Percentiles rank a stretch among this genome's conserved stretches.
phyloP scores from a whole-genome alignment of 2,113 vertebrate genomes.

The Cynopterus brachyotis region DNA sequence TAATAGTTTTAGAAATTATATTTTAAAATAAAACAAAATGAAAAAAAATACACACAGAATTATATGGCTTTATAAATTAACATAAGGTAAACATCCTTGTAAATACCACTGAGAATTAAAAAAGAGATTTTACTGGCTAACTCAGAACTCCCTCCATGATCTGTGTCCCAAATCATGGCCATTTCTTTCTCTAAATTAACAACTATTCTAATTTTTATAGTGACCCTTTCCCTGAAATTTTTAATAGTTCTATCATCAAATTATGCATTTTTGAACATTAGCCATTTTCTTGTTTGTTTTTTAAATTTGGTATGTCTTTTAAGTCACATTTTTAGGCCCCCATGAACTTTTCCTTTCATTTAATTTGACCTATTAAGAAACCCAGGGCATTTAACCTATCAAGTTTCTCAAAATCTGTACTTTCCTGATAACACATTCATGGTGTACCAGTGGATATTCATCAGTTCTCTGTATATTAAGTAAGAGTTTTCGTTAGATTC shows the following conservation, averaged over 20 bases:
- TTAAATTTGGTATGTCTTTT: not conserved
- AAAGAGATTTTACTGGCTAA: not conserved
- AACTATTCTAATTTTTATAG: not conserved
- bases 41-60: not conserved
- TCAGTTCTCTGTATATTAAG: not conserved
- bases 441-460: no score
- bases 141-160: not conserved
- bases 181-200: not conserved
- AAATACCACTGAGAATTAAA: not conserved
- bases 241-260: not conserved
- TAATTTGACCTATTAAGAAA: not conserved
- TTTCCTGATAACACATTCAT: not conserved
- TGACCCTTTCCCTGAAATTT: not conserved
- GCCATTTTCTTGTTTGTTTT: no score
- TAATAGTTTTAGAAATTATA: not conserved
- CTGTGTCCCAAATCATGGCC: not conserved
- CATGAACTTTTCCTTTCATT: not conserved
- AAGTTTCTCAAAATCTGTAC: not conserved
- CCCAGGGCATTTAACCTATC: not conserved
- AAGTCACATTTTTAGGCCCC: not conserved
- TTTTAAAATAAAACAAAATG: not conserved
- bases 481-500: not conserved
- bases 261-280: not conserved
- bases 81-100: not conserved
- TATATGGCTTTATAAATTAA: not conserved